phyloP scores from a whole-genome alignment of 2,113 vertebrate genomes.

The Balaenoptera acutorostrata region DNA sequence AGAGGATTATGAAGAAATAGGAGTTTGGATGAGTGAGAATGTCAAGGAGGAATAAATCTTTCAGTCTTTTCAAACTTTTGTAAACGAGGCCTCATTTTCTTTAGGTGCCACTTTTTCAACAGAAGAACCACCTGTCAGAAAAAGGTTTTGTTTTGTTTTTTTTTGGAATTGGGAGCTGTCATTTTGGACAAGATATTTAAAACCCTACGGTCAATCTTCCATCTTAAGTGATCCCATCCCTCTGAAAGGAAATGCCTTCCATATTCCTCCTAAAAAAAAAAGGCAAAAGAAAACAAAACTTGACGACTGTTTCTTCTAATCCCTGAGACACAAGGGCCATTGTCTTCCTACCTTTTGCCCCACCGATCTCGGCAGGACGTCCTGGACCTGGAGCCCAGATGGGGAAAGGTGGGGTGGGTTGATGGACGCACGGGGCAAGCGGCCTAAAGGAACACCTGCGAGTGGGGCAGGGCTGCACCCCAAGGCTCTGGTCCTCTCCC shows the following conservation, averaged over 20 bases:
- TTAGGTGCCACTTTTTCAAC: background rate
- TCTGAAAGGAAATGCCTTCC: background rate
- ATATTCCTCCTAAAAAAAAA: constrained; percentile 31
- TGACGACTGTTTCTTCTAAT: background rate
- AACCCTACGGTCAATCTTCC: background rate
- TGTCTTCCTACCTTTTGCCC: background rate
- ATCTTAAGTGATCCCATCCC: background rate
- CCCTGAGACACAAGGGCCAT: background rate
- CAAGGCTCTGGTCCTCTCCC: background rate
- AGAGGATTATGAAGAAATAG: background rate
- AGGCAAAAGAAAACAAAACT: constrained; percentile 33
- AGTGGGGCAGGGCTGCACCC: background rate
- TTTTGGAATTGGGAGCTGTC: background rate
- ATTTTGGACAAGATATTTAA: constrained; percentile 28
- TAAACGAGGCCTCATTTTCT: background rate
- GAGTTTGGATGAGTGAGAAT: background rate
- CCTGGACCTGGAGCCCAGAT: background rate
- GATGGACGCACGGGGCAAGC: background rate
- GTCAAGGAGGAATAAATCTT: background rate
- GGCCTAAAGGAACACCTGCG: background rate
- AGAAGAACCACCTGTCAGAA: constrained; percentile 18
- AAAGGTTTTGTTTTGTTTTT: background rate
- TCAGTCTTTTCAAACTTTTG: background rate
- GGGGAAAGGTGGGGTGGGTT: background rate
- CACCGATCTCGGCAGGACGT: background rate